phyloP scores from a whole-genome alignment of 2,113 vertebrate genomes.

The Pteropus alecto region DNA sequence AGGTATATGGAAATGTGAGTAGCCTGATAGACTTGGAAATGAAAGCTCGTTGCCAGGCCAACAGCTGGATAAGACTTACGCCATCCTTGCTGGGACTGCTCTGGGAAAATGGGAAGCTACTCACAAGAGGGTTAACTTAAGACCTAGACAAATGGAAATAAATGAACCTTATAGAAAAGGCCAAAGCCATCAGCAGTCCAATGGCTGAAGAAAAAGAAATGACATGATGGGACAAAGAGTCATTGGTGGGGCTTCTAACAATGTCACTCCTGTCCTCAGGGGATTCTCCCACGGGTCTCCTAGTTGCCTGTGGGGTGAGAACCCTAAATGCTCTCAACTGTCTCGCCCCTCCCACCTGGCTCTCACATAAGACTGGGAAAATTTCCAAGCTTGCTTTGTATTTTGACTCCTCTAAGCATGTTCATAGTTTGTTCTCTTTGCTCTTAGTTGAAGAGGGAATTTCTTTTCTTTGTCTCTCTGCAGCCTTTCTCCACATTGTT shows the following conservation, averaged over 20 bases:
- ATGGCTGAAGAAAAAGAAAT: neutral
- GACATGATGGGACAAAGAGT: slow-evolving; percentile 43
- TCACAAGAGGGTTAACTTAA: neutral
- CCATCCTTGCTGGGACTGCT: neutral
- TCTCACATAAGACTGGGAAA: slow-evolving; percentile 63
- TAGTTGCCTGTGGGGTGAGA: slow-evolving; percentile 54
- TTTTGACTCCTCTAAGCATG: slow-evolving; percentile 52
- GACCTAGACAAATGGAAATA: slow-evolving; percentile 19
- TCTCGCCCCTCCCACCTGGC: neutral
- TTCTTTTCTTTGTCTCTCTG: slow-evolving; percentile 54
- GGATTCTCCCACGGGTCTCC: slow-evolving; percentile 66
- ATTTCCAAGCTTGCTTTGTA: slow-evolving; percentile 61
- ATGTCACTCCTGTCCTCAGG: slow-evolving; percentile 49
- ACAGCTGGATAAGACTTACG: neutral
- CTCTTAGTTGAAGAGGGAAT: slow-evolving; percentile 64
- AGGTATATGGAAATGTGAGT: neutral
- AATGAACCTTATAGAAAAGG: slow-evolving; percentile 7
- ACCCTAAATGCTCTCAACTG: slow-evolving; percentile 39
- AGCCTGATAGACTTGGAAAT: neutral
- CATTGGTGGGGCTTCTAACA: slow-evolving; percentile 24
- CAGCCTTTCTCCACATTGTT: slow-evolving; percentile 55
- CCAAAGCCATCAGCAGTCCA: neutral
- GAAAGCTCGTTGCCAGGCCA: neutral
- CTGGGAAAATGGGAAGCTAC: neutral
- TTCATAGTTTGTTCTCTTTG: slow-evolving; percentile 42